Base-by-base conservation (phyloP, 2,797 vertebrate species). In the Lepidocolaptes lacrymiger region DNA sequence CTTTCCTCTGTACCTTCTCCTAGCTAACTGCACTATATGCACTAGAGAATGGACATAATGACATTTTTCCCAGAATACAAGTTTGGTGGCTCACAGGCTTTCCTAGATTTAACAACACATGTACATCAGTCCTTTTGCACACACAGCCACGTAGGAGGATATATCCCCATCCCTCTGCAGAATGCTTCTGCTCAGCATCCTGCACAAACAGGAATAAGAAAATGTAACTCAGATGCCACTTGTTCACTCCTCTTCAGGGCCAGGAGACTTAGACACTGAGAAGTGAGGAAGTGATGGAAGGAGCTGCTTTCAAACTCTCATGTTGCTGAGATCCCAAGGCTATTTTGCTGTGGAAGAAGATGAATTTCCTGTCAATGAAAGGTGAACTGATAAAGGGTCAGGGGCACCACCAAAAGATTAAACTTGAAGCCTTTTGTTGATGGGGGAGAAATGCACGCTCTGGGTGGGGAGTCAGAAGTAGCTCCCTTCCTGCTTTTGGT, bases 401-500 rank as follows among this genome's bases (percentile, higher is more conserved):
- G n/a, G 26, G 24, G n/a, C 39, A 88, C 46, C 39, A 51, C 46
- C 43, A 39, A 34, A 91, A 58, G 46, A 61, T 44, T 37, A 46
- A 87, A 66, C 1, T 34, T 20, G 5, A 74, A 59, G 73, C 27
- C 26, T 66, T 75, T 68, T 80, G 9, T 43, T 52, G 27, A 46
- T 37, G 15, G 12, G 32, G 49, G 23, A 61, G 59, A 88, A 88
- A 74, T 30, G 51, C 27, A 5, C 8, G 8, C 44, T 28, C 26
- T 11, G 12, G 5, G 10, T 24, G 6, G 9, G 27, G 16, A 63
- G 30, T 54, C 0, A 0, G 62, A 56, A 84, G 32, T 32, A 36
- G 46, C 54, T 78, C 43, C 30, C 10, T 49, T 84, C 41, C 36
- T 61, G 48, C 7, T 27, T 90, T 86, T 90, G 79, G 69, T 30